Conservation (phyloP, 1,140 invertebrate genomes). For the Saxidomus purpurata region DNA sequence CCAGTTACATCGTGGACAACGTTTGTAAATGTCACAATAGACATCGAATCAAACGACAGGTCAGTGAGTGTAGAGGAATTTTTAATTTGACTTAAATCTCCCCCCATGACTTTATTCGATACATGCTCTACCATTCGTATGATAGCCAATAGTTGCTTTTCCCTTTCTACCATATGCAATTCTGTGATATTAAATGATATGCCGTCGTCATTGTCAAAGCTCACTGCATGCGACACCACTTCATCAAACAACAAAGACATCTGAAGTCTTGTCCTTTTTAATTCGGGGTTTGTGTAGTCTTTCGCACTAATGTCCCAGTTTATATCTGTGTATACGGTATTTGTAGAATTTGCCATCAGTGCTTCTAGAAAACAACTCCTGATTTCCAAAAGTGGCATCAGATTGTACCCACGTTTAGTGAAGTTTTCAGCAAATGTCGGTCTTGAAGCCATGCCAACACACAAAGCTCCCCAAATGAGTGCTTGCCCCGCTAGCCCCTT, state of each 20-base stretch:
- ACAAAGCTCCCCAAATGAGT: constrained; percentile 67
- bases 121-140: background rate
- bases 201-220: background rate
- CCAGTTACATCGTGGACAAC: background rate
- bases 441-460: constrained; percentile 55
- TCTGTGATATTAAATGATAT: background rate
- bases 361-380: constrained; percentile 51
- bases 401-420: constrained; percentile 25
- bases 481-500: constrained; percentile 53
- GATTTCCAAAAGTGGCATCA: constrained; percentile 7
- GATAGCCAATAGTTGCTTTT: background rate
- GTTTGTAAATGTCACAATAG: background rate
- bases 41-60: constrained; percentile 11
- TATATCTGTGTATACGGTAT: constrained; percentile 18
- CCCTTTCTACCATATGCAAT: background rate
- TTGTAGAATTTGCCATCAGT: constrained; percentile 18
- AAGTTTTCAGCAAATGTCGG: constrained; percentile 22
- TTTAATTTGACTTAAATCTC: background rate
- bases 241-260: background rate
- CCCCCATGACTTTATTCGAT: background rate
- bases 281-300: background rate
- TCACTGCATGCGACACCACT: background rate
- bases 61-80: background rate
- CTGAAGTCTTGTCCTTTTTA: background rate
- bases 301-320: constrained; percentile 39